phyloP scores from a whole-genome alignment of 2,113 vertebrate genomes.

The Psittacus erithacus region DNA sequence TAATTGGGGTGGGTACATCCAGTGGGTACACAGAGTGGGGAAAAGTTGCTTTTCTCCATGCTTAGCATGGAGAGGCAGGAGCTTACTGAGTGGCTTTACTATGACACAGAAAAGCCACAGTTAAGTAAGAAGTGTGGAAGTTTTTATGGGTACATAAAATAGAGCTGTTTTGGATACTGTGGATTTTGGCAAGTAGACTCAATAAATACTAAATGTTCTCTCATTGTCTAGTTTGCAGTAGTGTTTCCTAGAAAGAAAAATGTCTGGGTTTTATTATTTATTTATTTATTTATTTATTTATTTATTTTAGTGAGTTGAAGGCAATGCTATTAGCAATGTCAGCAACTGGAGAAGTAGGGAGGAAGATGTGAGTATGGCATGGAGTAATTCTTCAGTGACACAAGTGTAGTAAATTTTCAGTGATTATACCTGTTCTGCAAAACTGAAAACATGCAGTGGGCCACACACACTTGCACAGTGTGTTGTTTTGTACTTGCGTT shows the following conservation, averaged over 20 bases:
- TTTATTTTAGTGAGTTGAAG: not conserved
- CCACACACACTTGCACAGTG: not conserved
- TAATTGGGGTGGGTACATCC: rapidly evolving
- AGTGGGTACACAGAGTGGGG: too few species aligned
- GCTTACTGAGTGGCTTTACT: not conserved
- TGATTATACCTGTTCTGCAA: not conserved
- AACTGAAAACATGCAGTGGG: not conserved
- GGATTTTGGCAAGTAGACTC: not conserved
- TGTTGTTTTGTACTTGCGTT: not conserved
- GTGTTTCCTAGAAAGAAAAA: not conserved
- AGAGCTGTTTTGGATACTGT: rapidly evolving
- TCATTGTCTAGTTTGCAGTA: not conserved
- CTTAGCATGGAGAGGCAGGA: not conserved
- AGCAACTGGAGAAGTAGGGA: not conserved
- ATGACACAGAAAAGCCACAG: not conserved
- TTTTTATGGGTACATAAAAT: not conserved
- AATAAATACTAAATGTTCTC: not conserved
- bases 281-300: not conserved
- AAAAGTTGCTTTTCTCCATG: not conserved
- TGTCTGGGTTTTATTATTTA: not conserved
- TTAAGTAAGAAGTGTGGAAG: not conserved
- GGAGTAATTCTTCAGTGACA: not conserved
- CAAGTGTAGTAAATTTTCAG: not conserved
- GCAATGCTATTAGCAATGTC: not conserved
- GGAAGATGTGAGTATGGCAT: not conserved